phyloP scores from a whole-genome alignment of 2,888 invertebrate species.

The Galeruca laticollis region DNA sequence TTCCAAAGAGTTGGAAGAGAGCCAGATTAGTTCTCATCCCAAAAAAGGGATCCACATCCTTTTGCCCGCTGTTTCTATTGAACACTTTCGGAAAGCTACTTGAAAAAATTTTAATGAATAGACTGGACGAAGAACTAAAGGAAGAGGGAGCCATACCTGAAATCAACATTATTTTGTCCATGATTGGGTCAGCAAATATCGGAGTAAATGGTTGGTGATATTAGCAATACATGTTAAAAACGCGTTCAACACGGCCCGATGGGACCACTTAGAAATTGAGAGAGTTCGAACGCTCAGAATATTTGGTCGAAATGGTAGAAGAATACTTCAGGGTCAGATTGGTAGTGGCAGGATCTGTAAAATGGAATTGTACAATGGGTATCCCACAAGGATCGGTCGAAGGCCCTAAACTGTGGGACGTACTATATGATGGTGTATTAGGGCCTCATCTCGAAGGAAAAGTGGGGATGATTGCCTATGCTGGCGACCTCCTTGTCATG shows the following conservation, averaged over 20 bases:
- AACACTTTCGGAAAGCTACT: conserved; percentile 32
- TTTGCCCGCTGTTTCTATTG: conserved; percentile 39
- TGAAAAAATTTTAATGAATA: conserved; percentile 30
- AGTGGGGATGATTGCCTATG: too few species aligned
- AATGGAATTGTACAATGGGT: too few species aligned
- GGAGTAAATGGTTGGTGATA: background rate
- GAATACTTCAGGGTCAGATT: conserved; percentile 12
- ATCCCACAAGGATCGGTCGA: too few species aligned
- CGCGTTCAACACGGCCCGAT: conserved; percentile 37
- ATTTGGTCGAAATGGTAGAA: conserved; percentile 8
- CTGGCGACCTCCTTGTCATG: too few species aligned
- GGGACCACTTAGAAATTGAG: conserved; percentile 19
- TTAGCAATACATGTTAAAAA: conserved; percentile 33
- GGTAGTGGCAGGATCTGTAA: too few species aligned
- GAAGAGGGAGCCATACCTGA: conserved; percentile 8
- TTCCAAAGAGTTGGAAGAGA: too few species aligned
- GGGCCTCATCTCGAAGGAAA: too few species aligned
- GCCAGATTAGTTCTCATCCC: too few species aligned
- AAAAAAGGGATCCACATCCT: too few species aligned
- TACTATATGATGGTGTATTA: too few species aligned
- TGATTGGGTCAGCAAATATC: background rate
- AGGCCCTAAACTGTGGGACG: too few species aligned
- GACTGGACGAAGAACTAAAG: background rate
- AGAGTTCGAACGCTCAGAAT: background rate
- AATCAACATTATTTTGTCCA: conserved; percentile 39